Percentiles rank a stretch among this genome's conserved stretches.
Conservation (phyloP, 2,888 invertebrate species). For the Serripes groenlandicus region DNA sequence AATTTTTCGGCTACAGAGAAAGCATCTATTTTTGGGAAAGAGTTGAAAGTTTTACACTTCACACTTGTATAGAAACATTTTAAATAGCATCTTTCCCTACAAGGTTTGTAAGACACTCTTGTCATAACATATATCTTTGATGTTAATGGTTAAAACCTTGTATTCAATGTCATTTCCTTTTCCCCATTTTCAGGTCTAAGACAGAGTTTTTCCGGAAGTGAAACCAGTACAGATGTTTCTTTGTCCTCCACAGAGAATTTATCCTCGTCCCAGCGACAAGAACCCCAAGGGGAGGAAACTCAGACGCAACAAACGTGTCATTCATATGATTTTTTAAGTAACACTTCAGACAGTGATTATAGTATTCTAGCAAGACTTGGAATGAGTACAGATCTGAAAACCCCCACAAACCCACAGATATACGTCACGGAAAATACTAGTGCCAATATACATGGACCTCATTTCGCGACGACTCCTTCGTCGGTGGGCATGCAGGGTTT, state of each 20-base stretch:
- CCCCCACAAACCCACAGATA: slow-evolving; percentile 58
- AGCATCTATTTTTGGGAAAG: too few relatives aligned
- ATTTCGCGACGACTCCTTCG: slow-evolving; percentile 63
- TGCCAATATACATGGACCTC: slow-evolving; percentile 58
- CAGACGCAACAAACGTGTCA: slow-evolving; percentile 64
- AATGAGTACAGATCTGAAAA: slow-evolving; percentile 75
- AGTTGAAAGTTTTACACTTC: too few relatives aligned
- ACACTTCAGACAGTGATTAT: slow-evolving; percentile 85
- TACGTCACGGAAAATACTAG: slow-evolving; percentile 59
- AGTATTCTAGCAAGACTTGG: slow-evolving; percentile 82
- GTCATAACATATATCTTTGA: too few relatives aligned
- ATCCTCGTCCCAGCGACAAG: slow-evolving; percentile 90
- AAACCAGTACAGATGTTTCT: slow-evolving; percentile 92
- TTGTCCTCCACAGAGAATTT: slow-evolving; percentile 95
- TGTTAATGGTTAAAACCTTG: too few relatives aligned
- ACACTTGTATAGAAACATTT: too few relatives aligned
- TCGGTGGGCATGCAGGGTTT: slow-evolving; percentile 13
- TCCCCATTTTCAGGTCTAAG: slow-evolving; percentile 88
- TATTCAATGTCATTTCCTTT: too few relatives aligned
- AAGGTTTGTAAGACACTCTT: too few relatives aligned
- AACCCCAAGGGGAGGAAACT: slow-evolving; percentile 95
- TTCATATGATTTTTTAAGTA: slow-evolving; percentile 71
- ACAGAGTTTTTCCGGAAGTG: slow-evolving; percentile 94
- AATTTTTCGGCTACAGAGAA: too few relatives aligned
- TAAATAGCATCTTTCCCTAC: too few relatives aligned